Conservation (phyloP, 2,797 vertebrate genomes). For the Meriones psammophilus region DNA sequence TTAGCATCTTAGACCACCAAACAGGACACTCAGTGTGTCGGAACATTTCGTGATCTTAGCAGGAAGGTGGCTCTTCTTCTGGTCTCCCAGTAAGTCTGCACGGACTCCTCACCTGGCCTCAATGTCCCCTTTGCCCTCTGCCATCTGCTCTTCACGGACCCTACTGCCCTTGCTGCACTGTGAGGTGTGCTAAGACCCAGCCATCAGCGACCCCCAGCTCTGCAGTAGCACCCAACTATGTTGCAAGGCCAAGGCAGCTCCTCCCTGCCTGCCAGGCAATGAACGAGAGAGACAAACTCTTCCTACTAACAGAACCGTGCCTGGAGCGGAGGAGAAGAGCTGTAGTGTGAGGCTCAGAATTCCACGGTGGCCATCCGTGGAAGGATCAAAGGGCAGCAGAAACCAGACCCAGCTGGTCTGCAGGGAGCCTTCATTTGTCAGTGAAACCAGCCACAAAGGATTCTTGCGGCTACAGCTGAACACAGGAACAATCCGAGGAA, state of each 20-base stretch:
- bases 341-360: background rate
- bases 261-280: too few relatives aligned
- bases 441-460: background rate
- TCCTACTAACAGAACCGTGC: background rate
- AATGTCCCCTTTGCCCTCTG: background rate
- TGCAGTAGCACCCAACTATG: background rate
- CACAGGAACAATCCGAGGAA: background rate
- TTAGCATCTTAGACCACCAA: background rate
- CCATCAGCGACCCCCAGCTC: too few relatives aligned
- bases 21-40: slow-evolving; percentile 32
- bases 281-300: background rate
- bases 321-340: background rate
- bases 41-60: slow-evolving; percentile 48
- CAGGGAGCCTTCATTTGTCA: background rate
- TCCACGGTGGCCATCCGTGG: background rate
- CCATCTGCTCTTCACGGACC: fast-evolving
- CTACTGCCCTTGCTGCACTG: background rate
- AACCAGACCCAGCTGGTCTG: background rate
- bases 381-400: slow-evolving; percentile 10
- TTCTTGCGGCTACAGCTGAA: background rate
- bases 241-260: background rate
- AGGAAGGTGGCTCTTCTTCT: background rate
- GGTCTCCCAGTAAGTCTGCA: background rate
- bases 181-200: background rate
- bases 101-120: background rate